These are phyloP conservation scores for Sylvia atricapilla DNA, from an alignment of 2,113 vertebrate genomes.

Conservation along the genomic window DNA sequence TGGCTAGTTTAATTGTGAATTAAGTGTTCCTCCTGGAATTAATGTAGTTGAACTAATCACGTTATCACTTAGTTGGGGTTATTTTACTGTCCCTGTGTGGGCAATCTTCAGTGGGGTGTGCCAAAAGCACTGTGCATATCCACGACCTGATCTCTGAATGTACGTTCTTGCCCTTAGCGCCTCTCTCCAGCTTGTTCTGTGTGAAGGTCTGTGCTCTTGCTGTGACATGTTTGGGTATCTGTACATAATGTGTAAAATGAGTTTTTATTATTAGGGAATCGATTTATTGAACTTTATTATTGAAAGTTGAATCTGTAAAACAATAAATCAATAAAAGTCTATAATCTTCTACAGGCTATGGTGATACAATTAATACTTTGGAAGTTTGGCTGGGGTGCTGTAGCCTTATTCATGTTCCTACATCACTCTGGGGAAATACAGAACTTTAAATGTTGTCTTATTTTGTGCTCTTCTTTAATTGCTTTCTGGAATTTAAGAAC, in stretches of 20 bases:
- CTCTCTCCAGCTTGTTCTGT: neutral
- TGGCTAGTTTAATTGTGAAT: constrained; percentile 20
- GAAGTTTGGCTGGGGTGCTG: neutral
- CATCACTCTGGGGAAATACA: neutral
- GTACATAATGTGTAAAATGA: constrained; percentile 78
- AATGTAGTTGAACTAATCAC: constrained; percentile 27
- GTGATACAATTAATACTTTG: constrained; percentile 48
- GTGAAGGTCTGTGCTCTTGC: constrained; percentile 49
- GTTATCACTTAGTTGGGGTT: neutral
- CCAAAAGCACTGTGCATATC: constrained; percentile 74
- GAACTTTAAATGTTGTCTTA: neutral
- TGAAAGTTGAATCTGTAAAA: constrained; percentile 70
- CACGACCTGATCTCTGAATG: constrained; percentile 65
- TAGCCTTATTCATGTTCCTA: accelerated
- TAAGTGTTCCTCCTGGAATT: constrained; percentile 12
- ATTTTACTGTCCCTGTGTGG: constrained; percentile 43
- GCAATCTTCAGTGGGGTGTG: constrained; percentile 56
- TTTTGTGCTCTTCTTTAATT: neutral
- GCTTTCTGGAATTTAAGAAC: neutral
- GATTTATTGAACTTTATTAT: constrained; percentile 77
- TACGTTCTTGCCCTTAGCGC: constrained; percentile 20
- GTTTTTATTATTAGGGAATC: constrained; percentile 77
- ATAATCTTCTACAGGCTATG: constrained; percentile 72
- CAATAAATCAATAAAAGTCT: constrained; percentile 73
- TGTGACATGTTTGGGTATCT: constrained; percentile 69